phyloP scores from a whole-genome alignment of 2,888 invertebrate genomes.

The Cactoblastis cactorum region DNA sequence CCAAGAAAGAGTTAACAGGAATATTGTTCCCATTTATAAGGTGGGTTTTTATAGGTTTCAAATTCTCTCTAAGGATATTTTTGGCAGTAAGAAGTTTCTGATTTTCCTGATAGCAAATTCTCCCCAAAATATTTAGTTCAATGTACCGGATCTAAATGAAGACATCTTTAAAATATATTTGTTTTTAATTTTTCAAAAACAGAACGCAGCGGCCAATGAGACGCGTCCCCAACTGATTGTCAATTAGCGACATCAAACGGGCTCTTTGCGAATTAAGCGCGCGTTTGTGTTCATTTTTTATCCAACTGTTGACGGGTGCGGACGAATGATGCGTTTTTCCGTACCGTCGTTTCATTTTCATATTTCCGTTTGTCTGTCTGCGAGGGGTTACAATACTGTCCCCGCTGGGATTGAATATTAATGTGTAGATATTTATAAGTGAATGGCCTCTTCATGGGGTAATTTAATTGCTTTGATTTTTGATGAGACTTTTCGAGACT shows the following conservation, averaged over 20 bases:
- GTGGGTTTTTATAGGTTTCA: too few species aligned
- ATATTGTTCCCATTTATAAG: too few species aligned
- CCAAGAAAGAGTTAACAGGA: too few species aligned
- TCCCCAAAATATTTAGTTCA: too few species aligned
- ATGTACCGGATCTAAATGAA: constrained; percentile 38
- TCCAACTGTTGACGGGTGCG: constrained; percentile 55
- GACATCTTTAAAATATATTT: constrained; percentile 68
- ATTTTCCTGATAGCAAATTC: too few species aligned
- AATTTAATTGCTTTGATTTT: constrained; percentile 12
- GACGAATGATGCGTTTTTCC: constrained; percentile 72
- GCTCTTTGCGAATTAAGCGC: constrained; percentile 79
- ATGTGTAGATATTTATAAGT: constrained; percentile 47
- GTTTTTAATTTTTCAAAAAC: constrained; percentile 76
- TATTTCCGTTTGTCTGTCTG: constrained; percentile 75
- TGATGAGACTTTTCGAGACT: constrained; percentile 6
- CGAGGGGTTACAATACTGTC: constrained; percentile 48
- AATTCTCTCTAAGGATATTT: too few species aligned
- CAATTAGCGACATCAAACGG: constrained; percentile 80
- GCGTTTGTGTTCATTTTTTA: constrained; percentile 74
- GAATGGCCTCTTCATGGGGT: constrained; percentile 45
- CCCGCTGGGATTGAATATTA: constrained; percentile 25
- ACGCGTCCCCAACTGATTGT: constrained; percentile 77
- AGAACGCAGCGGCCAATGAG: constrained; percentile 70
- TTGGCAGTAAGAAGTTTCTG: too few species aligned
- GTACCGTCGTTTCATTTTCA: constrained; percentile 75